Evolutionary conservation across 2,888 invertebrate species (phyloP).

Genomic region (Euplagia quadripunctaria): DNA sequence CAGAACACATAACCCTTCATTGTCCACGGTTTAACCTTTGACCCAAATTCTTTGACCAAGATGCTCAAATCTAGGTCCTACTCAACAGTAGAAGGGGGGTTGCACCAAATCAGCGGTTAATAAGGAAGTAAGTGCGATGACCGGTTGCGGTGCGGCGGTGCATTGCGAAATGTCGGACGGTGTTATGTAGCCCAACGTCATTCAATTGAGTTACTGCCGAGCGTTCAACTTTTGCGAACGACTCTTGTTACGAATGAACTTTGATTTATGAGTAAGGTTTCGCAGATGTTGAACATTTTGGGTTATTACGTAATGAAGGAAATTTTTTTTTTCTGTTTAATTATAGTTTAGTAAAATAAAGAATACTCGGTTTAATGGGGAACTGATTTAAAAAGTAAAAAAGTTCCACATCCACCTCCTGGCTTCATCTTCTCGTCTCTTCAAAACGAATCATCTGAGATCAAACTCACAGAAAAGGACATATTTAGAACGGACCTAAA

Average conservation of each 20-base stretch:
- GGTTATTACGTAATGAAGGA: too few relatives aligned
- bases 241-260: background rate
- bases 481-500: too few relatives aligned
- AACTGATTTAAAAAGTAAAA: too few relatives aligned
- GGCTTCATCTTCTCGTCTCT: too few relatives aligned
- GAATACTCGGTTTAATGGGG: too few relatives aligned
- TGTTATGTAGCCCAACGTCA: conserved; percentile 9
- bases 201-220: conserved; percentile 10
- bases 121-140: conserved; percentile 76
- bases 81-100: conserved; percentile 27
- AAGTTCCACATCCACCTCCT: too few relatives aligned
- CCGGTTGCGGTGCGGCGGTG: conserved; percentile 52
- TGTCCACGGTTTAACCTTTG: conserved; percentile 1
- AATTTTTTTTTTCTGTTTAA: too few relatives aligned
- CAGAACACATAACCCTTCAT: background rate
- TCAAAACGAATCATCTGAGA: too few relatives aligned
- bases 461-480: too few relatives aligned
- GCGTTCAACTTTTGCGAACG: conserved; percentile 13
- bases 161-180: conserved; percentile 66
- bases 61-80: conserved; percentile 36
- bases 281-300: too few relatives aligned
- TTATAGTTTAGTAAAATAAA: too few relatives aligned
- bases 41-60: conserved; percentile 14
- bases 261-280: background rate
- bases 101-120: conserved; percentile 60